Conservation (phyloP, 2,113 vertebrate genomes). For the Ptilorrhoa leucosticta region DNA sequence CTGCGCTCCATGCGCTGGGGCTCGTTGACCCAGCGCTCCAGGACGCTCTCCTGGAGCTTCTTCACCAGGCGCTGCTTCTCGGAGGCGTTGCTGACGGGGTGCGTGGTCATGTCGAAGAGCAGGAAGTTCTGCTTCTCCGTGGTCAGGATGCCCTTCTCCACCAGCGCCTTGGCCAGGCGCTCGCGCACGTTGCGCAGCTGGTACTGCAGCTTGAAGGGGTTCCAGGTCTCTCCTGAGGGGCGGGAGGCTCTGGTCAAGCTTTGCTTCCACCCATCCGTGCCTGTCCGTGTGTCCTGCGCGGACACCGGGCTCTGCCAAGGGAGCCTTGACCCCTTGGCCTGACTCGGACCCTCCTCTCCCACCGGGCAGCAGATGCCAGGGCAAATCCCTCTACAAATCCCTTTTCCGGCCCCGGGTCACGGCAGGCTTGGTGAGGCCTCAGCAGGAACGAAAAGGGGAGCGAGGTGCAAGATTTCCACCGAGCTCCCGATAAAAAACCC, state of each 20-base stretch:
- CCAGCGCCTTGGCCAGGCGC: conserved; percentile 81
- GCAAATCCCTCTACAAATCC: neutral
- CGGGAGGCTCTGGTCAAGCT: rapidly evolving
- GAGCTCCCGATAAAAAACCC: neutral
- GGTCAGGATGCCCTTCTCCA: conserved; percentile 84
- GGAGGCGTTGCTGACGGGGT: conserved; percentile 75
- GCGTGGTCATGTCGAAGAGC: conserved; percentile 87
- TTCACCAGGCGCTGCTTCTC: conserved; percentile 81
- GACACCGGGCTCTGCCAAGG: rapidly evolving
- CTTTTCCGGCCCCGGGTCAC: too few relatives aligned
- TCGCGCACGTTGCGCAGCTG: conserved; percentile 84
- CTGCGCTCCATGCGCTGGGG: conserved; percentile 77
- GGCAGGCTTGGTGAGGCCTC: neutral
- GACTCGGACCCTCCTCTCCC: neutral
- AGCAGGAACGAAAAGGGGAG: neutral
- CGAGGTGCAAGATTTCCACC: rapidly evolving
- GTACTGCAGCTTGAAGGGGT: conserved; percentile 85
- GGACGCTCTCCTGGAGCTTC: conserved; percentile 75
- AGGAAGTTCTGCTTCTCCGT: conserved; percentile 88
- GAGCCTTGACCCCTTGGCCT: neutral
- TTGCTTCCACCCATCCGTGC: rapidly evolving
- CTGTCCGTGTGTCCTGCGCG: neutral
- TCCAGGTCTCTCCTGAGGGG: conserved; percentile 83
- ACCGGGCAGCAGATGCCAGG: neutral
- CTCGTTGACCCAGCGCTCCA: conserved; percentile 83